Evolutionary conservation across 1,140 invertebrate genomes (phyloP), one percentile per base, ranked within the genome.

Genomic region (Saccostrea glomerata): DNA sequence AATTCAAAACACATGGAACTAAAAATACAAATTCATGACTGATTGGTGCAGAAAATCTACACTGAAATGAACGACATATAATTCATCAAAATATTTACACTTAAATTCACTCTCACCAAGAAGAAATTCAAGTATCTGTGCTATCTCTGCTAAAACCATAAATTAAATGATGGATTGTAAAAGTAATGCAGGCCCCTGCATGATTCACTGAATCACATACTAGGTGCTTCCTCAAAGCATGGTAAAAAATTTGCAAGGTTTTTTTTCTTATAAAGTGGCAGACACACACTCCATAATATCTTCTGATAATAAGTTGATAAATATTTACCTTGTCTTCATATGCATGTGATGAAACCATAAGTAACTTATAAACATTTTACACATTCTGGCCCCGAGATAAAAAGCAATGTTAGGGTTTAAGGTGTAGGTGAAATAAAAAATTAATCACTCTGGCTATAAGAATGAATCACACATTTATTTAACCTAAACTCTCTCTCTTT

Each of bases 361-460:
- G 70, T 30, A 77, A 77, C 25, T 36, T 77, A 25, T 77, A 77
- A 77, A 77, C 70, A 77, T 36, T 36, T 77, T 77, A 47, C 60
- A n/a, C 60, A n/a, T 7, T n/a, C 60, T 23, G 20, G 60, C 20
- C 60, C 23, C 30, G 7, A 77, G 70, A 77, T 77, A 77, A 77
- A 77, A 63, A 77, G 23, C 7, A 6, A 13, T 30, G 70, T 77
- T 20, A 63, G n/a, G 58, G 58, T 17, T 20, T 20, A 20, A n/a
- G 58, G 70, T 77, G 23, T 11, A 77, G 25, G 70, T 30, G 25
- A 36, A 77, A 77, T 77, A 36, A 77, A 77, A 77, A 30, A 15
- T 15, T 30, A 15, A 15, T 30, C 25, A 36, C 25, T 4, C 25
- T 15, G 13, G 25, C 25, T 77, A 30, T 30, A 30, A 25, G 25